A percentile compares a stretch with the other conserved stretches of the same genome.
phyloP scores from a whole-genome alignment of 1,140 invertebrate species.

The Cephus cinctus region DNA sequence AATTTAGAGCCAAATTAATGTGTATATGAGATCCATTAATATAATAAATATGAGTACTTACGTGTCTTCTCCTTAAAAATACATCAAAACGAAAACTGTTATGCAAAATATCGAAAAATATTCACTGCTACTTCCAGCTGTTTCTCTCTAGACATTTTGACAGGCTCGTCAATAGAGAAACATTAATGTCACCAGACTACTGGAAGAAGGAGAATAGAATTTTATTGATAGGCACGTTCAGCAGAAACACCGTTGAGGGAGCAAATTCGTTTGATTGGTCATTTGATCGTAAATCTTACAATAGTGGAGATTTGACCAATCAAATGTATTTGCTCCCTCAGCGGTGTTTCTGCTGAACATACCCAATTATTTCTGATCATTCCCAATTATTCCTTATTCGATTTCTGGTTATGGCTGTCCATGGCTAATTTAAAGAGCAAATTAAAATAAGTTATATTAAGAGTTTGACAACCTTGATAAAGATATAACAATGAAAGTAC shows the following conservation, averaged over 20 bases:
- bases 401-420: no score
- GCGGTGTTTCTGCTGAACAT: no score
- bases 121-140: slow-evolving; percentile 32
- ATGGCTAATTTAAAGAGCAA: no score
- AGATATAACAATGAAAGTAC: no score
- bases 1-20: no score
- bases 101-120: slow-evolving; percentile 30
- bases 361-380: no score
- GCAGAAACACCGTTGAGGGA: neutral
- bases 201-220: neutral
- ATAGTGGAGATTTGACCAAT: no score
- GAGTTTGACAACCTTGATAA: no score
- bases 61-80: slow-evolving; percentile 19
- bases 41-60: slow-evolving; percentile 21
- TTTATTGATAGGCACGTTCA: neutral
- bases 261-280: neutral
- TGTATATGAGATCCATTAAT: no score
- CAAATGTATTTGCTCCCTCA: no score
- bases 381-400: no score
- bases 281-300: neutral
- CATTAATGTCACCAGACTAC: neutral
- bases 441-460: no score
- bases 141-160: slow-evolving; percentile 15
- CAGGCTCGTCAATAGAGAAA: neutral
- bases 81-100: slow-evolving; percentile 26